These are phyloP conservation scores for Drosophila ficusphila DNA, from an alignment of 1,140 invertebrate genomes.

Conservation along the genomic window DNA sequence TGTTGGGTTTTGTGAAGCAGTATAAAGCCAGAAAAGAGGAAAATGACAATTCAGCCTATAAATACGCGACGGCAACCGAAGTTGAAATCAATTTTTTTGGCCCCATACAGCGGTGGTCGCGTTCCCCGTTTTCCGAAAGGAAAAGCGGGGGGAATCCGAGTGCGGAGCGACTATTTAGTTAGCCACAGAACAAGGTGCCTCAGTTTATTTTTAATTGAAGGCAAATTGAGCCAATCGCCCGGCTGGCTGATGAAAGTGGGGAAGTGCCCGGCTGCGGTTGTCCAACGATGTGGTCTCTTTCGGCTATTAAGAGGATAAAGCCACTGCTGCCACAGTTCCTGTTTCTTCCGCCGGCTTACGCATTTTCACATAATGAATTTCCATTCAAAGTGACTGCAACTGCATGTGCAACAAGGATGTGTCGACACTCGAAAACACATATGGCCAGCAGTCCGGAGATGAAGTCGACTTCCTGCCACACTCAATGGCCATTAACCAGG, in stretches of 20 bases:
- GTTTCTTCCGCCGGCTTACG: constrained; percentile 5
- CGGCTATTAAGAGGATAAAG: constrained; percentile 36
- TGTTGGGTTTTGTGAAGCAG: background rate
- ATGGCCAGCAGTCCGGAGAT: background rate
- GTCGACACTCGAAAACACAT: constrained; percentile 11
- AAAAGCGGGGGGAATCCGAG: background rate
- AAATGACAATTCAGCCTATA: constrained; percentile 56
- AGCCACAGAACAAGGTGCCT: constrained; percentile 29
- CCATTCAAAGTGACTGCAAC: constrained; percentile 41
- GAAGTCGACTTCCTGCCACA: constrained; percentile 17
- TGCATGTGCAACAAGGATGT: constrained; percentile 27
- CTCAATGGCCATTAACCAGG: constrained; percentile 41
- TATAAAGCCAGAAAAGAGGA: constrained; percentile 24
- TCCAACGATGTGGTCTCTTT: constrained; percentile 10
- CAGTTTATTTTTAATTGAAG: constrained; percentile 55
- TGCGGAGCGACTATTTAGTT: constrained; percentile 24
- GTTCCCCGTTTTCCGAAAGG: constrained; percentile 3
- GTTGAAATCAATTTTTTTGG: constrained; percentile 63
- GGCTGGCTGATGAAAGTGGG: background rate
- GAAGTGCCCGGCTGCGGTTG: constrained; percentile 18
- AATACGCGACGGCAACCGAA: constrained; percentile 55
- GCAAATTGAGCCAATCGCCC: constrained; percentile 38
- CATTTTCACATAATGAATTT: constrained; percentile 59
- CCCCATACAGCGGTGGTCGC: constrained; percentile 67
- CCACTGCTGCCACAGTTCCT: background rate